phyloP scores from a whole-genome alignment of 2,888 invertebrate species.

The Amphipoea lucens region DNA sequence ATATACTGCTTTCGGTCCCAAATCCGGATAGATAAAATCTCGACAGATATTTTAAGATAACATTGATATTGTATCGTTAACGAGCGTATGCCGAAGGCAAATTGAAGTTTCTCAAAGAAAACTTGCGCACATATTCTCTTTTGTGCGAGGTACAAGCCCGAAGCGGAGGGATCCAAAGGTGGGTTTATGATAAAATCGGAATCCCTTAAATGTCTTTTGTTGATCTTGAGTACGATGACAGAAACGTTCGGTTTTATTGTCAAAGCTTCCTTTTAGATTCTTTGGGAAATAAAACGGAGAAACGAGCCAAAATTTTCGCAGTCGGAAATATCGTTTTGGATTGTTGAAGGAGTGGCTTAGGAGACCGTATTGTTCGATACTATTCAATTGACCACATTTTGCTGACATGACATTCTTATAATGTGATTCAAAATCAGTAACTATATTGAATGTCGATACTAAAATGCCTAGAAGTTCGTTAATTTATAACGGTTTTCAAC shows the following conservation, averaged over 20 bases:
- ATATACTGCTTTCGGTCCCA: constrained; percentile 23
- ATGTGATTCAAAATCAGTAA: not conserved
- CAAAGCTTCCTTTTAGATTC: constrained; percentile 54
- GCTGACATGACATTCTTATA: not conserved
- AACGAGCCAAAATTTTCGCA: constrained; percentile 33
- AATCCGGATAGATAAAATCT: constrained; percentile 52
- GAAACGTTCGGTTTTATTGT: constrained; percentile 59
- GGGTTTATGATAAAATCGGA: constrained; percentile 62
- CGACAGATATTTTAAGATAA: constrained; percentile 49
- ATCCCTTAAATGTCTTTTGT: constrained; percentile 64
- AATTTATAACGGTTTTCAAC: too few species aligned
- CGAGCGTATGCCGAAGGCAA: constrained; percentile 60
- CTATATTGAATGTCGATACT: not conserved
- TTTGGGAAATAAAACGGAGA: constrained; percentile 56
- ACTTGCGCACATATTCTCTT: constrained; percentile 61
- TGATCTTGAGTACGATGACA: constrained; percentile 60
- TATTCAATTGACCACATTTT: constrained; percentile 23
- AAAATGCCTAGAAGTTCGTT: not conserved
- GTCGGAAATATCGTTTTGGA: constrained; percentile 49
- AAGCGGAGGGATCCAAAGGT: constrained; percentile 56
- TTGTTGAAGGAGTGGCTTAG: constrained; percentile 27
- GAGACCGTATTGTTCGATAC: constrained; percentile 18
- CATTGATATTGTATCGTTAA: constrained; percentile 59
- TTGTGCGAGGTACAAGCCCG: constrained; percentile 53
- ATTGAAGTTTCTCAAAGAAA: constrained; percentile 59